Percentiles rank a stretch among this genome's conserved stretches.
phyloP scores from a whole-genome alignment of 2,113 vertebrate genomes.

The Anolis carolinensis region DNA sequence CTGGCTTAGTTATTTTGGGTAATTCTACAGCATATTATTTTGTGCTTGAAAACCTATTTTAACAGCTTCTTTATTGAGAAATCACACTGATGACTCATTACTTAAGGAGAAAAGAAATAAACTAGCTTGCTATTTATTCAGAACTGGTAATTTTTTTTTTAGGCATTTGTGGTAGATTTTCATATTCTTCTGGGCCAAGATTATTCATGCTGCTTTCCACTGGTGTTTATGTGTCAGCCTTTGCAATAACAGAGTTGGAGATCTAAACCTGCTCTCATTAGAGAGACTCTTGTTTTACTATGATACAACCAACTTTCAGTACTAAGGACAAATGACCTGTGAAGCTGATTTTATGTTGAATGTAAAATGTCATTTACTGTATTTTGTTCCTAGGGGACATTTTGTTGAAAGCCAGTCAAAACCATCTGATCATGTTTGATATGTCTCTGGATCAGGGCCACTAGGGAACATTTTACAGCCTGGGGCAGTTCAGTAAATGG shows the following conservation, averaged over 20 bases:
- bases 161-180: constrained; percentile 28
- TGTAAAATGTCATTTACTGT: background rate
- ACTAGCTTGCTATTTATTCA: constrained; percentile 38
- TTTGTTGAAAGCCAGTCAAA: background rate
- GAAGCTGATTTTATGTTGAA: background rate
- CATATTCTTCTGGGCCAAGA: constrained; percentile 20
- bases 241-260: background rate
- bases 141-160: constrained; percentile 40
- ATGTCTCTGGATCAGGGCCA: background rate
- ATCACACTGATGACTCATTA: constrained; percentile 51
- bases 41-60: constrained; percentile 42
- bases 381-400: background rate
- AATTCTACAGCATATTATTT: constrained; percentile 35
- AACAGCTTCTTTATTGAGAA: constrained; percentile 33
- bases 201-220: background rate
- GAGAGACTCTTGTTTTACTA: constrained; percentile 1
- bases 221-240: background rate
- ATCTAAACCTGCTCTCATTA: constrained; percentile 18
- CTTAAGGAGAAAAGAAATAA: constrained; percentile 40
- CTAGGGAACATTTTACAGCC: background rate
- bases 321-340: background rate
- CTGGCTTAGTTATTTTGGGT: constrained; percentile 32
- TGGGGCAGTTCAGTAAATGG: background rate
- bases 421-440: background rate
- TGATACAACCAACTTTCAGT: background rate